These are phyloP conservation scores for Perizoma affinitatum DNA, from an alignment of 2,888 invertebrate genomes.

Conservation along the genomic window DNA sequence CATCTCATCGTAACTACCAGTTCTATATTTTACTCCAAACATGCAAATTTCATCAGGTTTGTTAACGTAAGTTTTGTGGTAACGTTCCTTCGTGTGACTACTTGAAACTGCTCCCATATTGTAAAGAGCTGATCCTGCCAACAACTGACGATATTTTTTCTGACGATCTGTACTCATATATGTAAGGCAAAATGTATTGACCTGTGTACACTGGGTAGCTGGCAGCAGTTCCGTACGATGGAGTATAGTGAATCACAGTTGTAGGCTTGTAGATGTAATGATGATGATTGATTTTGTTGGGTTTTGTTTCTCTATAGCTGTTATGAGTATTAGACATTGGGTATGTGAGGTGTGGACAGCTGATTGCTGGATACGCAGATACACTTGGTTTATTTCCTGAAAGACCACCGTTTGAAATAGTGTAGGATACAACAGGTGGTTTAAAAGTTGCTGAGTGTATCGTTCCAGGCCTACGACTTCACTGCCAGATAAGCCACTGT, in stretches of 20 bases:
- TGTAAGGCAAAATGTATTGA: conserved; percentile 12
- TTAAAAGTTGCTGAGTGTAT: not conserved
- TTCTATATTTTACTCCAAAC: conserved; percentile 11
- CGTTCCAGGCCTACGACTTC: not conserved
- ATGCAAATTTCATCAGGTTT: conserved; percentile 21
- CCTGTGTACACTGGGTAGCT: conserved; percentile 18
- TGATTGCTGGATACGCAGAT: not conserved
- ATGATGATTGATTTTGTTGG: conserved; percentile 2
- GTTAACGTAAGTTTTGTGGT: conserved; percentile 7
- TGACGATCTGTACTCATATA: conserved; percentile 15
- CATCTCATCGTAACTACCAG: conserved; percentile 15
- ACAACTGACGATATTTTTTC: conserved; percentile 10
- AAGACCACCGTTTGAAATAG: too few relatives aligned
- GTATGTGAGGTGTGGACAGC: not conserved
- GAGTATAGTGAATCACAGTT: conserved; percentile 7
- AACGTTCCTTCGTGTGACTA: conserved; percentile 1
- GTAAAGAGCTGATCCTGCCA: conserved; percentile 21
- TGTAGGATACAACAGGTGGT: not conserved
- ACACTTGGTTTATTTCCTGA: too few relatives aligned
- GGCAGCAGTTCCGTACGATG: conserved; percentile 1
- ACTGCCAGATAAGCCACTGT: not conserved
- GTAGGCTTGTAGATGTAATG: conserved; percentile 16
- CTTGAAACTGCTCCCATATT: conserved; percentile 15
- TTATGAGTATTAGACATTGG: not conserved
- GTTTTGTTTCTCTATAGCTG: not conserved